Percentiles rank a stretch among this genome's conserved stretches.
Evolutionary conservation across 2,113 vertebrate species (phyloP).

Genomic region (Myxocyprinus asiaticus): DNA sequence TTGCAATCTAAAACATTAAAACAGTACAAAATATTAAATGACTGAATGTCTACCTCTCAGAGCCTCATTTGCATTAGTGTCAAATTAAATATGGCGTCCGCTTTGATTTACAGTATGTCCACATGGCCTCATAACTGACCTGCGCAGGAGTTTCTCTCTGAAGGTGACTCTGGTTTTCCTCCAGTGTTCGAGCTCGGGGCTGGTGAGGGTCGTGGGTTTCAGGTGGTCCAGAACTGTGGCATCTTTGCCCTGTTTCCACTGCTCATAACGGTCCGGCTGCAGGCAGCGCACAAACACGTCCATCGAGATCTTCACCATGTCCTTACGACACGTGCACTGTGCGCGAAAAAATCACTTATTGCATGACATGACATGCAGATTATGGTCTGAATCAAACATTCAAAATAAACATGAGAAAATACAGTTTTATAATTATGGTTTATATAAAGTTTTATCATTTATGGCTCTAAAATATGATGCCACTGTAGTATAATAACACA

Average conservation of each 20-base stretch:
- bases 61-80: no score
- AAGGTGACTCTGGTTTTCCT: conserved; percentile 79
- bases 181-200: conserved; percentile 88
- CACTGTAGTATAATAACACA: no score
- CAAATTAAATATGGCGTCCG: no score
- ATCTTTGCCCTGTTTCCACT: conserved; percentile 96
- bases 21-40: no score
- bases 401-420: not conserved
- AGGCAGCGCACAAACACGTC: conserved; percentile 94
- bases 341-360: not conserved
- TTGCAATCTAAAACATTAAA: no score
- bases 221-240: conserved; percentile 84
- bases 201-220: conserved; percentile 82
- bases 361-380: no score
- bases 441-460: no score
- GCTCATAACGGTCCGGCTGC: conserved; percentile 90
- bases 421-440: no score
- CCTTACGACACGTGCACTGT: conserved; percentile 93
- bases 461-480: no score
- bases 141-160: conserved; percentile 82
- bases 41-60: no score
- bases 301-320: conserved; percentile 99
- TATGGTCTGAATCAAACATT: no score
- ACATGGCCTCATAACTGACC: conserved; percentile 66
- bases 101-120: no score